Base-by-base conservation (phyloP, 2,113 vertebrate species). In the Astur gentilis region DNA sequence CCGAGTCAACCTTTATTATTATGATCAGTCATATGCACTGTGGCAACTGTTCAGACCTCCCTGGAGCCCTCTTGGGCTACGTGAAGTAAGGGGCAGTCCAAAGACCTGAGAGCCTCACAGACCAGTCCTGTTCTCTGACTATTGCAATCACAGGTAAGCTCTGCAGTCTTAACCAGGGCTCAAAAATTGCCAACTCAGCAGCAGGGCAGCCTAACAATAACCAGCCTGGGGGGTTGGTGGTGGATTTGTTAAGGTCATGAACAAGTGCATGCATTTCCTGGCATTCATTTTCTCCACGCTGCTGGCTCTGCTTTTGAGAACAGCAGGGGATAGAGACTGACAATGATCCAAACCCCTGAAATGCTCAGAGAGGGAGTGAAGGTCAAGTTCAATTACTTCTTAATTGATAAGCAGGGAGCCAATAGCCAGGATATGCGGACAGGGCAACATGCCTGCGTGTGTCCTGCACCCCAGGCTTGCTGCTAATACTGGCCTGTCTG, bases 321-420 rank as follows among this genome's bases (percentile, higher is more conserved):
- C 86, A 84, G 72, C 72, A 40, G 57, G 76, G 15, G 27, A 49
- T 4, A 34, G 69, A 65, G 65, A 22, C 19, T 84, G 47, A 78
- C 65, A n/a, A 13, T 6, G 61, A 84, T 62, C 69, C 77, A 87
- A 55, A 66, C 7, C 72, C 58, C 50, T 25, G 45, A 94, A 93
- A 65, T 27, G 22, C 75, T 66, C n/a, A 49, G 83, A 65, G 60
- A 47, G 13, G 13, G 44, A 71, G 57, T 23, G 65, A 77, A 85
- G 57, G 61, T 90, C 92, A 92, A 92, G 91, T 81, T 84, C 89
- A 94, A 57, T 87, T 58, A 78, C 40, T n/a, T 67, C 61, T 78
- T 81, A 55, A 65, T 50, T 60, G 60, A 52, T 57, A 73, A 61
- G 44, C 52, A 49, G 36, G 31, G 69, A 95, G 57, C 57, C 83